Evolutionary conservation across 2,888 invertebrate species (phyloP).

Genomic region (Drosophila yooni): DNA sequence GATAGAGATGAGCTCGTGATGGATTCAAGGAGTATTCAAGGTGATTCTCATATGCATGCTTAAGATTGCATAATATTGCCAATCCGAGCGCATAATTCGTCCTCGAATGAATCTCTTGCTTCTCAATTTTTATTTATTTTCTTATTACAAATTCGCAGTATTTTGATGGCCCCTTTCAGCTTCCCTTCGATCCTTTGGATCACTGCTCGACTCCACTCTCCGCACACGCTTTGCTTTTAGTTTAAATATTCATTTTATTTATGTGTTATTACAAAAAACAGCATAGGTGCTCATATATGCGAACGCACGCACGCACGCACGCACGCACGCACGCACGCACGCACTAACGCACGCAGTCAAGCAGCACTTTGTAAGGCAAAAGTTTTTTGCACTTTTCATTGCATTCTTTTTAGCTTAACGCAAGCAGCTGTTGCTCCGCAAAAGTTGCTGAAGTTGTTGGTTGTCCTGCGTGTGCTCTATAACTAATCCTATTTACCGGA

Average conservation of each 20-base stretch:
- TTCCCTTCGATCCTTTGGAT: not conserved
- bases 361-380: slow-evolving; percentile 27
- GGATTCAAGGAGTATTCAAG: not conserved
- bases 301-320: not conserved
- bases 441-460: slow-evolving; percentile 9
- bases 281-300: slow-evolving; percentile 23
- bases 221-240: not conserved
- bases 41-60: not conserved
- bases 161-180: not conserved
- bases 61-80: too few species aligned
- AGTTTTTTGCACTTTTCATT: slow-evolving; percentile 68
- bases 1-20: slow-evolving; percentile 23
- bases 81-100: too few species aligned
- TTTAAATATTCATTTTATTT: not conserved
- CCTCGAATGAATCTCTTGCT: not conserved
- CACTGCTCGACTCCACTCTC: not conserved
- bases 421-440: slow-evolving; percentile 64
- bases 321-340: slow-evolving; percentile 18
- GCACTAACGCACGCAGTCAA: not conserved
- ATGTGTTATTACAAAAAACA: not conserved
- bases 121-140: not conserved
- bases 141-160: not conserved
- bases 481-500: slow-evolving; percentile 70
- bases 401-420: slow-evolving; percentile 64
- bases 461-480: slow-evolving; percentile 37